These are phyloP conservation scores for Proterorhinus semilunaris DNA, from an alignment of 2,113 vertebrate genomes.

Conservation along the genomic window DNA sequence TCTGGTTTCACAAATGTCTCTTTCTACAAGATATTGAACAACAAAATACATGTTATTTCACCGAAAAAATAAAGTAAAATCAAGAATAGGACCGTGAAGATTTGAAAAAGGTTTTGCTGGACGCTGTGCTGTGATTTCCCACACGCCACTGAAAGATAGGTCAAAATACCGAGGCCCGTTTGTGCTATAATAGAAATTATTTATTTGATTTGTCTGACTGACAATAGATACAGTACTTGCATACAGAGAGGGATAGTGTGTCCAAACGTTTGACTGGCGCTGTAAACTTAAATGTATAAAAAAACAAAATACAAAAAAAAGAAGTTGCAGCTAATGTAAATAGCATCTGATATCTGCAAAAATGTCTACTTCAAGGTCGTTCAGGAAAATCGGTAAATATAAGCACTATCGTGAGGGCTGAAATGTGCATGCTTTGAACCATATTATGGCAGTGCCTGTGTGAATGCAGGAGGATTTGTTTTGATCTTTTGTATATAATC, in stretches of 20 bases:
- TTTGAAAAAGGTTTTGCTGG: no score
- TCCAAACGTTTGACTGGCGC: background rate
- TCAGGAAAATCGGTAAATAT: constrained; percentile 31
- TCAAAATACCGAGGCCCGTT: no score
- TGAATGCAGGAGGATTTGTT: background rate
- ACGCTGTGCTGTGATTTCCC: no score
- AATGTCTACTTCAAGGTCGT: constrained; percentile 14
- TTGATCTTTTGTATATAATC: background rate
- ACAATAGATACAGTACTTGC: no score
- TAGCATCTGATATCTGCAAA: constrained; percentile 21
- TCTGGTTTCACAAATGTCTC: no score
- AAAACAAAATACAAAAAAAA: constrained; percentile 1
- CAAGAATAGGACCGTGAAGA: no score
- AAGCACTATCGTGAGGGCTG: background rate
- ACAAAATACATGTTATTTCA: no score
- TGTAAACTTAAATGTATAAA: constrained; percentile 1
- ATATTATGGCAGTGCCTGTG: constrained; percentile 7
- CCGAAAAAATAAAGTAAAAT: no score
- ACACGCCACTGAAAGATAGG: no score
- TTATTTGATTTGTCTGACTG: no score
- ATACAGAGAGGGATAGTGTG: background rate
- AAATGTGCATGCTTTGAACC: constrained; percentile 12
- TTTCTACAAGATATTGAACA: no score
- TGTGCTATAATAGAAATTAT: no score
- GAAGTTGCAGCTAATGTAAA: constrained; percentile 56